Evolutionary conservation across 1,140 invertebrate species (phyloP), one percentile per base, ranked within the genome.

Genomic region (Episyrphus balteatus): DNA sequence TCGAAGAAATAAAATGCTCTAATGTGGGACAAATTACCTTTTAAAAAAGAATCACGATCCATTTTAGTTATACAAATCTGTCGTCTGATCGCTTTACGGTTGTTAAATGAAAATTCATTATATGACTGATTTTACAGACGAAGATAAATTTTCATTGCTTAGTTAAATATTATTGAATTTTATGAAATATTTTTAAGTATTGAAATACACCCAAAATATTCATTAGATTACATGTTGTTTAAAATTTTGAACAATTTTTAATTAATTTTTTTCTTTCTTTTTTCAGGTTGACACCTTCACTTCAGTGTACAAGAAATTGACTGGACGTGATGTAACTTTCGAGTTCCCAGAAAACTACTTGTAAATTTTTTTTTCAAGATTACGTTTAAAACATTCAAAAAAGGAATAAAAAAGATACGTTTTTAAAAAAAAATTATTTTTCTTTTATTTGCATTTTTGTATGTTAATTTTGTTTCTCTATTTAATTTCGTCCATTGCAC

Each of bases 331-430:
- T 77, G 96, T 99, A 43, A 91, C 83, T 50, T 99, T 99, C 70
- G 94, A 99, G 79, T 99, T 99, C 75, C 94, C 93, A 50, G 96
- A 99, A 78, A 88, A 91, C 61, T 91, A 89, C 78, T 83, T 90
- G 81, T 91, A 87, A 88, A 76, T 66, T 51, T 66, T 37, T 37
- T 3, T 14, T 37, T 17, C 36, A 17, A 37, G 13, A 37, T n/a
- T 37, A 17, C 36, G 36, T 37, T 37, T 17, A 37, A n/a, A 37
- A 37, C 36, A n/a, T 37, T 37, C 15, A 14, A 37, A 14, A 37
- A 37, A 37, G 36, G 13, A 37, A 37, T 37, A 37, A 37, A 37
- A 26, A 26, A 26, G 21, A 26, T 26, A 26, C 21, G 21, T 26
- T 26, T 37, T 37, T 37, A 37, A n/a, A 37, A 37, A 34, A 34